These are phyloP conservation scores for Hypanus sabinus DNA, from an alignment of 2,113 vertebrate genomes.

Conservation along the genomic window DNA sequence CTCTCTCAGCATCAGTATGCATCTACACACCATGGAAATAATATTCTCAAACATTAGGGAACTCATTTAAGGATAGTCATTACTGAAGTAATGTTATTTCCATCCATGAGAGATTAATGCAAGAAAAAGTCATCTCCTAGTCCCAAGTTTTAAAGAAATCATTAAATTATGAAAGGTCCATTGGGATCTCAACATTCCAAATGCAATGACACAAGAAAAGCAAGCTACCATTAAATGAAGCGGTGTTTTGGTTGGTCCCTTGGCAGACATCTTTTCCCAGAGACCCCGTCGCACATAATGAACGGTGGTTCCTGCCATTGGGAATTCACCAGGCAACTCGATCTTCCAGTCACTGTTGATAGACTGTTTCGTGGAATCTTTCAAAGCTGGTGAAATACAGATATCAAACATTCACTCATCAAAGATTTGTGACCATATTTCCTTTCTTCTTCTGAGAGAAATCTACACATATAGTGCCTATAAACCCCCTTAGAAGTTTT, in stretches of 20 bases:
- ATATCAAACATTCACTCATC: constrained; percentile 8
- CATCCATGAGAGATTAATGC: neutral
- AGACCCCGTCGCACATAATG: constrained; percentile 90
- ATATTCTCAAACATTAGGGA: neutral
- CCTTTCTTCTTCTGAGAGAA: neutral
- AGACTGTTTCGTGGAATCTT: constrained; percentile 83
- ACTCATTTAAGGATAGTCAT: neutral
- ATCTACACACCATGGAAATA: too few species aligned
- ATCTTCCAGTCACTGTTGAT: constrained; percentile 99
- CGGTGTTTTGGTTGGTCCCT: constrained; percentile 88
- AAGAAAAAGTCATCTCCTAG: neutral
- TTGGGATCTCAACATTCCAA: neutral
- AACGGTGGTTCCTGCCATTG: constrained; percentile 90
- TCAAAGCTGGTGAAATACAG: constrained; percentile 68
- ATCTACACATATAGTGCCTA: neutral
- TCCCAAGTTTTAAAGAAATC: neutral
- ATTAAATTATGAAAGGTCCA: neutral
- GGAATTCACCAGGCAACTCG: constrained; percentile 92
- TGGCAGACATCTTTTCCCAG: constrained; percentile 98
- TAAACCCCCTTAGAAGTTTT: too few species aligned
- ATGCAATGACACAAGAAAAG: constrained; percentile 42
- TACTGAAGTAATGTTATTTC: neutral
- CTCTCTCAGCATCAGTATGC: neutral
- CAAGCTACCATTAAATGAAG: constrained; percentile 86
- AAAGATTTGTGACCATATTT: constrained; percentile 5